A percentile compares a stretch with the other conserved stretches of the same genome.
phyloP scores from a whole-genome alignment of 2,888 invertebrate species.

The Rugalucina vietnamica region DNA sequence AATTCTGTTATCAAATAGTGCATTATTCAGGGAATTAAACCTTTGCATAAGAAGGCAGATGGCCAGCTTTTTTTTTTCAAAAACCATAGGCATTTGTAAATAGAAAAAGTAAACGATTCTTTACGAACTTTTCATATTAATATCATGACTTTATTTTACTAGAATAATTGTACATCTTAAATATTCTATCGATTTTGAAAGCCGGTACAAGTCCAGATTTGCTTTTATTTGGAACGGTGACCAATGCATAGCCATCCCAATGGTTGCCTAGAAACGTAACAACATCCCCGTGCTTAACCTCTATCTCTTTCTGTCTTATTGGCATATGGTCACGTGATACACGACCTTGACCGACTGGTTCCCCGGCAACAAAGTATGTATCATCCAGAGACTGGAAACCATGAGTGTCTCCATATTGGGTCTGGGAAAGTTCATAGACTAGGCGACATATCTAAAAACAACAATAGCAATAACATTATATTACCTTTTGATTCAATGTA shows the following conservation, averaged over 20 bases:
- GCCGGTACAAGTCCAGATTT: background rate
- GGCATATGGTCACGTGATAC: background rate
- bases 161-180: background rate
- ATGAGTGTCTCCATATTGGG: background rate
- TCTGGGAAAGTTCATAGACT: background rate
- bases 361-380: background rate
- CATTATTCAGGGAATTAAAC: too few species aligned
- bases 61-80: too few species aligned
- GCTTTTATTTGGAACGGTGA: too few species aligned
- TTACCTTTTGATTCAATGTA: too few species aligned
- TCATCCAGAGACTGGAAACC: background rate
- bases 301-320: background rate
- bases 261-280: background rate
- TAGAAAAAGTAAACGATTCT: too few species aligned
- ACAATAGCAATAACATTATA: background rate
- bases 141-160: too few species aligned
- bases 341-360: background rate
- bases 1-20: too few species aligned
- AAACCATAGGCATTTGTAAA: too few species aligned
- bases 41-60: too few species aligned
- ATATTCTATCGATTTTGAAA: background rate
- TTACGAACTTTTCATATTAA: too few species aligned
- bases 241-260: background rate
- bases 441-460: background rate
- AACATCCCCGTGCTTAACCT: background rate